Evolutionary conservation across 2,797 vertebrate genomes (phyloP), one percentile per base, ranked within the genome.

Genomic region (Chaenodraco wilsoni): DNA sequence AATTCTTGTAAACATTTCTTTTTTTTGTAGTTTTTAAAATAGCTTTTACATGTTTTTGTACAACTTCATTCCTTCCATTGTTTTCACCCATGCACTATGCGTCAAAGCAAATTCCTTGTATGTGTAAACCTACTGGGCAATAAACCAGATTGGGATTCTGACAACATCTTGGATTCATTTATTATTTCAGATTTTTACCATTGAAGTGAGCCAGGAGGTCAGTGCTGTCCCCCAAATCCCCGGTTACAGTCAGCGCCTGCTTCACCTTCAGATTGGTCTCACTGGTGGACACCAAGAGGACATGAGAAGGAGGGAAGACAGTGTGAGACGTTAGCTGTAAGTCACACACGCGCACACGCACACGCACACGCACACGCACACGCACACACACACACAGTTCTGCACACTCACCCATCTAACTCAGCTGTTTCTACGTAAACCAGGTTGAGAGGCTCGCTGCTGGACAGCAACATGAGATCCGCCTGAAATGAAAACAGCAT

Each of bases 231-330:
- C 95, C 96, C 87, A 99, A 71, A 3, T 96, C 94, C 43, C 96
- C 95, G 4, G 98, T 99, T 45, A 95, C 76, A 0, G 95, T 95
- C 87, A 98, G 79, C 5, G 96, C 95, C 91, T 99, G 97, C 69
- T 96, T 97, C 87, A 99, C 97, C 87, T 99, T 99, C 87, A 99
- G 92, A 79, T 99, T 99, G 59, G 98, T 99, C 92, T 99, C 98
- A 66, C 97, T 99, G 86, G 3, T 79, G 49, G 37, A 69, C 44
- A 77, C 15, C 21, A 51, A 41, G 54, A 73, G 51, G 63, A 82
- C 17, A 45, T 68, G 62, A 77, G 55, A 69, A 16, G 52, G 59
- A 74, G 17, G 14, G 0, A 64, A 69, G 48, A 64, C 55, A 43
- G 50, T 27, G 17, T 51, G 14, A 54, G 66, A 80, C 46, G 43